Conservation (phyloP, 2,797 vertebrate genomes). For the Peromyscus attwateri region DNA sequence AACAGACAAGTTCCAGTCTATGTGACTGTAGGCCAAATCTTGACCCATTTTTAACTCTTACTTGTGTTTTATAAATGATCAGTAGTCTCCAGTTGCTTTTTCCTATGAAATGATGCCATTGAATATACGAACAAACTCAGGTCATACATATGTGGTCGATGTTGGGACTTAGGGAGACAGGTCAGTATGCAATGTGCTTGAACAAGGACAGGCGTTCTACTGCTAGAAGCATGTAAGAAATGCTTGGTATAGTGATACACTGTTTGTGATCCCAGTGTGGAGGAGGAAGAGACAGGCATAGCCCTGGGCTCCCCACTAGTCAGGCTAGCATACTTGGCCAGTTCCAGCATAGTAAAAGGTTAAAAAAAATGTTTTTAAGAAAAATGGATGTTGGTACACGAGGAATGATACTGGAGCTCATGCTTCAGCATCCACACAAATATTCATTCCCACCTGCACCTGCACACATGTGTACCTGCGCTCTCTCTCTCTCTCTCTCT, state of each 20-base stretch:
- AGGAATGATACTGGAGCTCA: background rate
- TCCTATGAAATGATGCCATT: background rate
- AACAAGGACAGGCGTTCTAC: background rate
- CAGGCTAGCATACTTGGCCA: background rate
- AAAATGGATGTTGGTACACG: background rate
- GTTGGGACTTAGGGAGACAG: background rate
- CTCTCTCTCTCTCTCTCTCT: too few species aligned
- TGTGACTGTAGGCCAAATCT: constrained; percentile 10
- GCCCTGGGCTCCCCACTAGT: background rate
- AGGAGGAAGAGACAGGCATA: background rate
- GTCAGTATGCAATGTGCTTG: background rate
- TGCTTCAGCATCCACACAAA: too few species aligned
- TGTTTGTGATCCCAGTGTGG: background rate
- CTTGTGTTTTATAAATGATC: background rate
- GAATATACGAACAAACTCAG: background rate
- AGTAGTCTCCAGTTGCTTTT: background rate
- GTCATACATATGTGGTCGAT: background rate
- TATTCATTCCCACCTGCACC: too few species aligned
- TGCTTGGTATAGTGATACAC: background rate
- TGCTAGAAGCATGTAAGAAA: background rate
- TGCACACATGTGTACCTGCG: background rate
- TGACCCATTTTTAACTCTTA: background rate
- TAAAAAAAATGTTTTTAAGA: background rate
- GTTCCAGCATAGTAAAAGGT: background rate
- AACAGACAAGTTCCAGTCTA: background rate